Conservation (phyloP, 2,888 invertebrate species). For the Synanthedon tipuliformis region DNA sequence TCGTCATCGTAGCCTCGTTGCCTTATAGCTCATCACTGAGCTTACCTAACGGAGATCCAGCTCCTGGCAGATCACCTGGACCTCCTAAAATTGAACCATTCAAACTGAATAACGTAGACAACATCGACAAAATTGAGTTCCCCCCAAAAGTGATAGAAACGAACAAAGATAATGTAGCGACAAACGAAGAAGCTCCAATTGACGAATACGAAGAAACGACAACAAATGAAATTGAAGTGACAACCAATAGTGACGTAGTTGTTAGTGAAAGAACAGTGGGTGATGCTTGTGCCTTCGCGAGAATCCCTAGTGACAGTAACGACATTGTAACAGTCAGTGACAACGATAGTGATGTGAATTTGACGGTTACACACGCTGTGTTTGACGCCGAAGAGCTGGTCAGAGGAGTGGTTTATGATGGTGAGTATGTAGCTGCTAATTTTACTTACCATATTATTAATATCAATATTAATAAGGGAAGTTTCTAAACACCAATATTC, state of each 20-base stretch:
- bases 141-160: slow-evolving; percentile 10
- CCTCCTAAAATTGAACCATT: slow-evolving; percentile 44
- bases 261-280: slow-evolving; percentile 26
- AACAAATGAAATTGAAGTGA: slow-evolving; percentile 19
- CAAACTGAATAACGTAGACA: not conserved
- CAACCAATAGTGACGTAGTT: slow-evolving; percentile 27
- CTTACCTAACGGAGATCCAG: slow-evolving; percentile 72
- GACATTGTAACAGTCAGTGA: slow-evolving; percentile 50
- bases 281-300: slow-evolving; percentile 56
- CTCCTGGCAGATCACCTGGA: slow-evolving; percentile 75
- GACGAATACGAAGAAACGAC: slow-evolving; percentile 36
- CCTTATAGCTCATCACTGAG: slow-evolving; percentile 53
- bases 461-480: too few species aligned
- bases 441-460: not conserved
- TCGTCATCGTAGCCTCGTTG: slow-evolving; percentile 42
- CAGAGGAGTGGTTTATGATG: slow-evolving; percentile 67
- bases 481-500: too few species aligned
- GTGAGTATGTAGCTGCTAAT: slow-evolving; percentile 36
- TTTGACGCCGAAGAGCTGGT: slow-evolving; percentile 65
- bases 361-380: slow-evolving; percentile 62
- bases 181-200: slow-evolving; percentile 15
- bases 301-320: slow-evolving; percentile 53
- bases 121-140: slow-evolving; percentile 7
- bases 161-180: slow-evolving; percentile 19
- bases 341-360: slow-evolving; percentile 54